phyloP scores from a whole-genome alignment of 2,113 vertebrate genomes.

The Chamaetylas fuelleborni region DNA sequence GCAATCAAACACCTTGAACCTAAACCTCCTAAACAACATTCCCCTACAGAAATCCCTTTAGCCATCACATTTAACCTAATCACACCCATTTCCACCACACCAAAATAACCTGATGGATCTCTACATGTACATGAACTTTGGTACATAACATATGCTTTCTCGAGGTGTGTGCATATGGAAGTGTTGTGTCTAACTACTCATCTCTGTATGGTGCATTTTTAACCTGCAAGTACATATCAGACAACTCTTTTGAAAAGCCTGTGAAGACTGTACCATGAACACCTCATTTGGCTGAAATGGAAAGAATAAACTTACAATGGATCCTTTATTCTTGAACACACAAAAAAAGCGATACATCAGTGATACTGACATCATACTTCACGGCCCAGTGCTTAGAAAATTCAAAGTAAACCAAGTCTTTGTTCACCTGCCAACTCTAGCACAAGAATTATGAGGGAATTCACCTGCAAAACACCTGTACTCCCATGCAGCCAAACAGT shows the following conservation, averaged over 20 bases:
- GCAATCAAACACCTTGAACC: not conserved
- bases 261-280: not conserved
- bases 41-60: not conserved
- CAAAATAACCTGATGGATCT: not conserved
- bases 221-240: not conserved
- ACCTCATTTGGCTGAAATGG: not conserved
- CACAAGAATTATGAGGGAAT: not conserved
- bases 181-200: not conserved
- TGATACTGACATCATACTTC: not conserved
- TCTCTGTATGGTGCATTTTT: not conserved
- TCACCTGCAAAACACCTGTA: not conserved
- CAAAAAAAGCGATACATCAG: not conserved
- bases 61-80: not conserved
- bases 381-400: not conserved
- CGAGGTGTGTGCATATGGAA: rapidly evolving
- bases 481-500: not conserved
- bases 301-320: not conserved
- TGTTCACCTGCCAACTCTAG: not conserved
- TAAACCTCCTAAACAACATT: not conserved
- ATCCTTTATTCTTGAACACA: not conserved
- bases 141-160: not conserved
- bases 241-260: not conserved
- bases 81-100: not conserved
- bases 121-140: not conserved
- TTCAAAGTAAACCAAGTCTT: not conserved